These are phyloP conservation scores for Serinus canaria DNA, from an alignment of 2,113 vertebrate species.

Conservation along the genomic window DNA sequence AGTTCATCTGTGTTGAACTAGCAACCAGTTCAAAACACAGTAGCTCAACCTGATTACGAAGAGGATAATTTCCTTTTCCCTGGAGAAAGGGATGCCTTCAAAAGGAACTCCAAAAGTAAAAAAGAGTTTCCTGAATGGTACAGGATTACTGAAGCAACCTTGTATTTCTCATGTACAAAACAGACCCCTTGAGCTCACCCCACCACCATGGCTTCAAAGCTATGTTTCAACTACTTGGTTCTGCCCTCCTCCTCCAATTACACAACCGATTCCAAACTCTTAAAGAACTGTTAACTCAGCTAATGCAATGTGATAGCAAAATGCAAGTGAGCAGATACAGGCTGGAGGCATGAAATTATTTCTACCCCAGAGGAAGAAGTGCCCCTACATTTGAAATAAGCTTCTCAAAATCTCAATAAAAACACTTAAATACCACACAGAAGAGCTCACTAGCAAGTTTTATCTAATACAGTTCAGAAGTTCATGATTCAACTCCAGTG, in stretches of 20 bases:
- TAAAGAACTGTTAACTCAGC: neutral
- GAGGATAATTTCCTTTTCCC: neutral
- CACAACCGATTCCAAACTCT: neutral
- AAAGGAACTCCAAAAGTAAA: neutral
- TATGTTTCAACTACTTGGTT: neutral
- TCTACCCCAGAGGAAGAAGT: neutral
- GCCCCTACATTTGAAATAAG: neutral
- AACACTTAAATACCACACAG: neutral
- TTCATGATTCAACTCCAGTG: neutral
- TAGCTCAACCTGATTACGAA: neutral
- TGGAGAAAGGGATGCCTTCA: neutral
- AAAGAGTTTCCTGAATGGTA: neutral
- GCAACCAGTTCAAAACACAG: neutral
- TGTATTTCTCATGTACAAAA: neutral
- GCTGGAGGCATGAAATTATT: neutral
- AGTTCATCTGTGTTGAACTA: neutral
- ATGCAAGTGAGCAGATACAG: rapidly evolving
- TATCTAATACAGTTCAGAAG: neutral
- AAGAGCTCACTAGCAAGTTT: neutral
- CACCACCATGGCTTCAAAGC: neutral
- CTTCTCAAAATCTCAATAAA: neutral
- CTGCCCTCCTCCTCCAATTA: neutral
- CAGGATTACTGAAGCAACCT: neutral
- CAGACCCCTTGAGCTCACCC: neutral
- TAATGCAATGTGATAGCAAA: neutral